These are phyloP conservation scores for Leucoraja erinaceus DNA, from an alignment of 2,113 vertebrate genomes.

Conservation along the genomic window DNA sequence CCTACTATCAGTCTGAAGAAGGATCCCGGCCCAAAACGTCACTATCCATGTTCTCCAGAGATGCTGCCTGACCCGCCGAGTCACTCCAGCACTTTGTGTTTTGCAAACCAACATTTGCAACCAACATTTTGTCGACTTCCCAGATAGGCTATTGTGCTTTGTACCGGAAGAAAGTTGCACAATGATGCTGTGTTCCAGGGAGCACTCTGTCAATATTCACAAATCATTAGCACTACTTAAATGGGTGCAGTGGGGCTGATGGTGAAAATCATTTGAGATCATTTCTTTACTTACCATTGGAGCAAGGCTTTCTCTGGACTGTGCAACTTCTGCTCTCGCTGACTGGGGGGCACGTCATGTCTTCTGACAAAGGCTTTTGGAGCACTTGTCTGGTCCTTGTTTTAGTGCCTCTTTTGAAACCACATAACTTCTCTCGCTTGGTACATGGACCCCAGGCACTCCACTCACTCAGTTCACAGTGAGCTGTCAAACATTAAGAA, in stretches of 20 bases:
- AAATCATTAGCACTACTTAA: background rate
- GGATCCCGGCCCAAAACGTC: too few species aligned
- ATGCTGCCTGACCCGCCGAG: too few species aligned
- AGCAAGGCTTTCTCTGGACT: slow-evolving; percentile 67
- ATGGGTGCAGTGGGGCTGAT: too few species aligned
- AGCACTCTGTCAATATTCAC: background rate
- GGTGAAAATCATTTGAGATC: too few species aligned
- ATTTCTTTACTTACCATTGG: slow-evolving; percentile 48
- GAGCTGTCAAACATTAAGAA: slow-evolving; percentile 54
- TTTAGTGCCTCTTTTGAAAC: slow-evolving; percentile 84
- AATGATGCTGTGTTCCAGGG: background rate
- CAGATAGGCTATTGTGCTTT: background rate
- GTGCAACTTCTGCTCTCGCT: slow-evolving; percentile 74
- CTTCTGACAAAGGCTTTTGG: slow-evolving; percentile 58
- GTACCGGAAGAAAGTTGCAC: too few species aligned
- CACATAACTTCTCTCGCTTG: slow-evolving; percentile 86
- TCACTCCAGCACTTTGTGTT: too few species aligned
- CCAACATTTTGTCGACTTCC: too few species aligned
- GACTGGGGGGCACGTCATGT: slow-evolving; percentile 62
- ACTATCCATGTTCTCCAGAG: too few species aligned
- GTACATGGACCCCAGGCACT: slow-evolving; percentile 81
- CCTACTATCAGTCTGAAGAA: too few species aligned
- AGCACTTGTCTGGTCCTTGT: slow-evolving; percentile 66
- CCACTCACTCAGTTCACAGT: slow-evolving; percentile 91
- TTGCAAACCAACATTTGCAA: too few species aligned